These are phyloP conservation scores for Phanerotoma sp. DNA, from an alignment of 2,888 invertebrate species.

Conservation along the genomic window DNA sequence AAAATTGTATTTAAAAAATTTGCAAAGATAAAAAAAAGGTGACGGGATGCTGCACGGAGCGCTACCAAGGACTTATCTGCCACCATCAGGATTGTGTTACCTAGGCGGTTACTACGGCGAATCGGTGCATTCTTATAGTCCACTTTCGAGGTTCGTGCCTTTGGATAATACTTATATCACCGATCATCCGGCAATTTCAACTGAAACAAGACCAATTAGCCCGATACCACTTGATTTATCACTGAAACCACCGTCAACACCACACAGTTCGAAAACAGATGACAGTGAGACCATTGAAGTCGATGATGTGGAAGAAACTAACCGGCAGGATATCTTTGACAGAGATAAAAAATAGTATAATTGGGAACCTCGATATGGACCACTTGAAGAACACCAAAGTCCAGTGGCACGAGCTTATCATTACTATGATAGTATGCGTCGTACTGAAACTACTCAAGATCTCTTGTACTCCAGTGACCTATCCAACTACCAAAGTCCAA, in stretches of 20 bases:
- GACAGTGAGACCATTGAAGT: slow-evolving; percentile 44
- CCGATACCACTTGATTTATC: slow-evolving; percentile 73
- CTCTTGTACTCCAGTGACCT: slow-evolving; percentile 8
- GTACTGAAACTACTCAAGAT: slow-evolving; percentile 12
- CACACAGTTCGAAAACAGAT: slow-evolving; percentile 27
- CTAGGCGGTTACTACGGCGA: slow-evolving; percentile 48
- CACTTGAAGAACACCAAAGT: slow-evolving; percentile 35
- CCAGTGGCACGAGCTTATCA: slow-evolving; percentile 49
- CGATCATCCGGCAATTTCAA: slow-evolving; percentile 19
- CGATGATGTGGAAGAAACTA: slow-evolving; percentile 47
- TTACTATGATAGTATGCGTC: slow-evolving; percentile 30
- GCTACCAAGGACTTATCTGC: slow-evolving; percentile 49
- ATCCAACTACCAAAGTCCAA: not conserved
- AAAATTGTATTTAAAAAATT: too few relatives aligned
- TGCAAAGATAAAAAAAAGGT: not conserved
- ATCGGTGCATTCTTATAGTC: slow-evolving; percentile 40
- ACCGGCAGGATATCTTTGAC: slow-evolving; percentile 32
- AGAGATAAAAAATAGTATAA: slow-evolving; percentile 12
- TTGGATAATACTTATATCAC: slow-evolving; percentile 38
- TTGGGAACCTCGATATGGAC: slow-evolving; percentile 21
- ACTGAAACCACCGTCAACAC: slow-evolving; percentile 60
- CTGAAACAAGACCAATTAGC: slow-evolving; percentile 41
- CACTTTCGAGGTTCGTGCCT: slow-evolving; percentile 41
- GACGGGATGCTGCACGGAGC: slow-evolving; percentile 51
- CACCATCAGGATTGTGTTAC: slow-evolving; percentile 45